Conservation (phyloP, 2,888 invertebrate species). For the Drosophila neutralis region DNA sequence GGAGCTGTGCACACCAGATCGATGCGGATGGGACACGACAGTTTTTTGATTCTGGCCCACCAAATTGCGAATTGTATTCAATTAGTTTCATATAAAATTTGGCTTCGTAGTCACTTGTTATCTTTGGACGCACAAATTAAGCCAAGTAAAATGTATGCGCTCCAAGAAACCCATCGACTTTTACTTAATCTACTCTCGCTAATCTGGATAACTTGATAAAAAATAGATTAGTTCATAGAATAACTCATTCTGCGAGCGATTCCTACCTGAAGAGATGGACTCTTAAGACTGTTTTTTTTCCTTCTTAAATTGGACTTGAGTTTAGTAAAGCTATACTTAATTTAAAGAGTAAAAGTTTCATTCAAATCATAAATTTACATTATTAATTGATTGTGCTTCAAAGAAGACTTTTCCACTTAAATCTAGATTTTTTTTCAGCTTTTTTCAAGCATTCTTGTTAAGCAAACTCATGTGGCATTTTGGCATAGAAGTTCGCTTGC, state of each 20-base stretch:
- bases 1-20: too few relatives aligned
- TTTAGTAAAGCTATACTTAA: background rate
- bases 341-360: background rate
- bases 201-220: background rate
- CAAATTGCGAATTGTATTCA: conserved; percentile 45
- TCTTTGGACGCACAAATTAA: conserved; percentile 29
- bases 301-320: background rate
- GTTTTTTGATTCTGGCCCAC: too few relatives aligned
- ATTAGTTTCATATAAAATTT: conserved; percentile 38
- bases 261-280: too few relatives aligned
- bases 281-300: too few relatives aligned
- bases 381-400: background rate
- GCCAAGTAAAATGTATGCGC: background rate
- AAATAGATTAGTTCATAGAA: too few relatives aligned
- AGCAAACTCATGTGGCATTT: background rate
- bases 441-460: background rate
- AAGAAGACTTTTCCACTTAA: background rate
- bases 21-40: too few relatives aligned
- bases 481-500: background rate
- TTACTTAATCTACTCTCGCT: background rate
- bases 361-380: background rate
- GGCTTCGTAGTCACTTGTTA: conserved; percentile 42
- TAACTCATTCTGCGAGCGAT: too few relatives aligned
- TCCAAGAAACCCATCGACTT: background rate
- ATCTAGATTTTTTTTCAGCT: background rate